A percentile compares a stretch with the other conserved stretches of the same genome.
Evolutionary conservation across 2,888 invertebrate species (phyloP).

Genomic region (Ariolimax columbianus): DNA sequence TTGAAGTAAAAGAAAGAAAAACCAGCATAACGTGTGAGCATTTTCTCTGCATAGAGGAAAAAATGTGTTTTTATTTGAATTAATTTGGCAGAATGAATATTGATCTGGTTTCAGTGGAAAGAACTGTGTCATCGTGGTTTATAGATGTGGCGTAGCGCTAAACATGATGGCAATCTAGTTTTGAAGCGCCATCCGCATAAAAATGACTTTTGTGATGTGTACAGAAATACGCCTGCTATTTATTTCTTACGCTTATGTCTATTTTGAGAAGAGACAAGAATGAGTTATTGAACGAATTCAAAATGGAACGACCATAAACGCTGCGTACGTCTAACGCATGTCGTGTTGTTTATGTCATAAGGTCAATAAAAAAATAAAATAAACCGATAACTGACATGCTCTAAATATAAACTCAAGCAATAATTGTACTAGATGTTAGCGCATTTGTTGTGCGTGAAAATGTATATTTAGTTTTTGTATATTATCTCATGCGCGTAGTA

Average conservation of each 20-base stretch:
- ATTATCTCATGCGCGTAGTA: too few relatives aligned
- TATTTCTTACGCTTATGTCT: background rate
- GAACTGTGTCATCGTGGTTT: background rate
- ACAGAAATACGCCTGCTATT: background rate
- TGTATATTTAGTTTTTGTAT: too few relatives aligned
- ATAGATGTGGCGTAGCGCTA: background rate
- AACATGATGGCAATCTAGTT: background rate
- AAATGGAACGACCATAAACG: background rate
- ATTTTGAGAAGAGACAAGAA: background rate
- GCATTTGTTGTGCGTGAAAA: too few relatives aligned
- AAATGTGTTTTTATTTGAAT: background rate
- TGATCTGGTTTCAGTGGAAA: background rate
- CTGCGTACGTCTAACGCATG: background rate
- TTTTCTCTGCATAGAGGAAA: background rate
- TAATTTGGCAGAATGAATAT: background rate
- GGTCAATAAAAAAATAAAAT: background rate
- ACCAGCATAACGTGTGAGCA: background rate
- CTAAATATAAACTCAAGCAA: too few relatives aligned
- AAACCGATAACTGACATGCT: too few relatives aligned
- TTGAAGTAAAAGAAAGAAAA: background rate
- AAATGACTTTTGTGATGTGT: background rate
- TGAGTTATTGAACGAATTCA: conserved; percentile 10
- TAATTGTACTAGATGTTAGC: too few relatives aligned
- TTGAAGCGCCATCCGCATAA: background rate
- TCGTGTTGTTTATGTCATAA: background rate